Percentiles rank a stretch among this genome's conserved stretches.
Evolutionary conservation across 2,888 invertebrate species (phyloP).

Genomic region (Gymnocheta viridis): DNA sequence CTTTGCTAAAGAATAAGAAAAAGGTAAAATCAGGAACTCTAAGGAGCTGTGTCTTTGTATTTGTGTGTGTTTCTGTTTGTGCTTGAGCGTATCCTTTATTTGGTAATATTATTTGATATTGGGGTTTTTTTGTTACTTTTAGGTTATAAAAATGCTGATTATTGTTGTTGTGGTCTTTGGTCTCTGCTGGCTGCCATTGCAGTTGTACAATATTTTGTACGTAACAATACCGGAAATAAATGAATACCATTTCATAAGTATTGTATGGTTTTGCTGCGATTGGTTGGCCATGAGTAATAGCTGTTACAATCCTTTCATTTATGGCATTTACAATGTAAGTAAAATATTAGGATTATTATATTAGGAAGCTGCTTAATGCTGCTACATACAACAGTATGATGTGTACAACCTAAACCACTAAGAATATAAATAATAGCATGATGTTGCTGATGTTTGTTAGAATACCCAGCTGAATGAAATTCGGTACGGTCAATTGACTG

Average conservation of each 20-base stretch:
- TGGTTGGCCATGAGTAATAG: constrained; percentile 95
- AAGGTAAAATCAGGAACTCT: constrained; percentile 83
- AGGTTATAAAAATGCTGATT: constrained; percentile 95
- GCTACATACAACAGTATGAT: too few species aligned
- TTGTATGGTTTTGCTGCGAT: constrained; percentile 93
- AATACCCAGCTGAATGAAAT: too few species aligned
- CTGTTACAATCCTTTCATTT: constrained; percentile 95
- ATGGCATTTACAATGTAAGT: constrained; percentile 94
- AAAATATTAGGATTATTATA: neutral
- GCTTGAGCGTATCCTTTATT: neutral
- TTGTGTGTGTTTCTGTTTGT: neutral
- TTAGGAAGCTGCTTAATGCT: neutral
- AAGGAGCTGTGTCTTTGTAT: neutral
- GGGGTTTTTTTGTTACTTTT: neutral
- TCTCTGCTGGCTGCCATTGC: constrained; percentile 92
- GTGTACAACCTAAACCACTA: too few species aligned
- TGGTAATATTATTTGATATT: neutral
- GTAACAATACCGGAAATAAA: constrained; percentile 88
- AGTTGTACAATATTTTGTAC: constrained; percentile 88
- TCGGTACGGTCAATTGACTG: too few species aligned
- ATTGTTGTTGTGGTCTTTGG: constrained; percentile 91
- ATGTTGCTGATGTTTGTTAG: too few species aligned
- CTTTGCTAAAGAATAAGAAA: constrained; percentile 90
- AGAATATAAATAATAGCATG: too few species aligned
- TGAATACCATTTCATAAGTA: constrained; percentile 90